Conservation (phyloP, 2,113 vertebrate genomes). For the Cynocephalus volans region DNA sequence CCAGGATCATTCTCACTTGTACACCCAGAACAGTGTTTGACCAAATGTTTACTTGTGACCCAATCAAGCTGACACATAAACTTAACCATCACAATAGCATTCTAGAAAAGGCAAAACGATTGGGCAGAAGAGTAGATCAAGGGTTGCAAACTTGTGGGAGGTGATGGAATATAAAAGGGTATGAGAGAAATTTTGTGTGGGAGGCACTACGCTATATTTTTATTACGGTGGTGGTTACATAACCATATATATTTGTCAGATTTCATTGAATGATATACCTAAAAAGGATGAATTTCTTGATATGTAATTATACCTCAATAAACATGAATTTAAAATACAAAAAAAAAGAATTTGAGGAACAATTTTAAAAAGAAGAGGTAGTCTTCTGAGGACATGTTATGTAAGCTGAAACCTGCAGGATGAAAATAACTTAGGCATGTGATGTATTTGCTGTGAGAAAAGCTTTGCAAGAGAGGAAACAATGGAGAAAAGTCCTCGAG, state of each 20-base stretch:
- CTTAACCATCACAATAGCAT: neutral
- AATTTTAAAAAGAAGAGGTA: neutral
- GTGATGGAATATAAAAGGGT: neutral
- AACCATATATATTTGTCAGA: neutral
- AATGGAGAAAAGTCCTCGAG: neutral
- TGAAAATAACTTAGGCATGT: neutral
- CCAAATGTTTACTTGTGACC: neutral
- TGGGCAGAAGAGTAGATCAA: neutral
- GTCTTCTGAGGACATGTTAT: neutral
- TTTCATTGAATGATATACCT: neutral
- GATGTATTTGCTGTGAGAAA: neutral
- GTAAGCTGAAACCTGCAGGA: neutral
- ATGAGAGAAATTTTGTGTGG: neutral
- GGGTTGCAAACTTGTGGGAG: neutral
- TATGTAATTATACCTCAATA: neutral
- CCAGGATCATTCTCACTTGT: neutral
- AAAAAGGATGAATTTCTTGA: neutral
- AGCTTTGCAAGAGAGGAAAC: neutral
- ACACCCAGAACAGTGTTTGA: neutral
- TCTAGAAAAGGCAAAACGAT: neutral
- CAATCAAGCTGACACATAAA: neutral
- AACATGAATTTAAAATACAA: neutral
- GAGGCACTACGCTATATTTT: neutral
- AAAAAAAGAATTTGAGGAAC: neutral
- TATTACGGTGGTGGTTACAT: neutral